Evolutionary conservation across 1,140 invertebrate species (phyloP), one percentile per base, ranked within the genome.

Genomic region (Drosophila bipectinata): DNA sequence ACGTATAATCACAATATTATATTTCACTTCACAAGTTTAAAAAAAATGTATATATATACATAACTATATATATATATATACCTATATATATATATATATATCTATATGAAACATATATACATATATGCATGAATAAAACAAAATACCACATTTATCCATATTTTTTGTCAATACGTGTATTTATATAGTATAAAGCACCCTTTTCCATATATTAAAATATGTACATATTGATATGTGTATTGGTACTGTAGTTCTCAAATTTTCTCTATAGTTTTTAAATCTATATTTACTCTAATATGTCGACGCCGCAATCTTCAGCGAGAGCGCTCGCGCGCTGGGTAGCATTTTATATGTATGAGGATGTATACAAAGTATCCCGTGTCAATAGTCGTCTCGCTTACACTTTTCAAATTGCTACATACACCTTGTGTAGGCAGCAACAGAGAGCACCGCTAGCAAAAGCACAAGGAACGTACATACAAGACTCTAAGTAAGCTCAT

Each of bases 331-430:
- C 63, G 68, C 68, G 68, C 68, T 72, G 57, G 64, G 49, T 58
- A 49, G 61, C 64, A 64, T 68, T 72, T 67, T 73, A 68, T 30
- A 47, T 71, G 64, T 67, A 53, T 56, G 62, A 48, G 30, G 32
- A 51, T 69, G 52, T 51, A 66, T 54, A 68, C 61, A 68, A 68
- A 30, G 52, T 51, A 64, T 72, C 64, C 69, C 51, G 64, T 34
- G 59, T 37, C 71, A 73, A 72, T 73, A 73, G 71, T 72, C 56
- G 72, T 73, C 71, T 73, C 71, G 71, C 71, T 73, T 73, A 73
- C 71, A 73, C 71, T 72, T 72, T 72, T 72, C 62, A 69, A 72
- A 72, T 73, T 73, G 71, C 68, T 67, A 73, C 69, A 64, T 68
- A 68, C 63, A 56, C 56, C 62, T 71, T 71, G 67, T 71, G 67